A percentile compares a stretch with the other conserved stretches of the same genome.
phyloP scores from a whole-genome alignment of 2,113 vertebrate species.

The Jacana jacana region DNA sequence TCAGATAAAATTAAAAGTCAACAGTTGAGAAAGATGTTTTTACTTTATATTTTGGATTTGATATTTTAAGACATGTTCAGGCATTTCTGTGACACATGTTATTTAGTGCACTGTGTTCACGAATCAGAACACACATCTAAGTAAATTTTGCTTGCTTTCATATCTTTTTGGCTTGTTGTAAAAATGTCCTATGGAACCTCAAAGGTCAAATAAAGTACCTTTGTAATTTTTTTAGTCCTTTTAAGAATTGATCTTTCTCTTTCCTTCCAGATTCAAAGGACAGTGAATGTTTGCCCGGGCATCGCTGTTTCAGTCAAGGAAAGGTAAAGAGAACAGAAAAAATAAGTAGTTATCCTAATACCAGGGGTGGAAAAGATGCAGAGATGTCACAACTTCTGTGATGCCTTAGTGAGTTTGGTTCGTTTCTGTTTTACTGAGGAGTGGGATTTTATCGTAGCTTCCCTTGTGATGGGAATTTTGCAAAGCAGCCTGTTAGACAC shows the following conservation, averaged over 20 bases:
- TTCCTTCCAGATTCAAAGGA: neutral
- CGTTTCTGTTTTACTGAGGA: neutral
- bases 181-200: neutral
- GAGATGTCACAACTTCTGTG: neutral
- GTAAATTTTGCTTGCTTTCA: neutral
- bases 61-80: neutral
- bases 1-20: neutral
- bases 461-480: neutral
- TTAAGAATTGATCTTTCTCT: neutral
- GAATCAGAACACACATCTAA: neutral
- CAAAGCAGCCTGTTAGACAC: neutral
- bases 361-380: neutral
- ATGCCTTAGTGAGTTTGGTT: neutral
- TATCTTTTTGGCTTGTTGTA: neutral
- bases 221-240: neutral
- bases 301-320: neutral
- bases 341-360: neutral
- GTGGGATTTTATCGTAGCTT: neutral
- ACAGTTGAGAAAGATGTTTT: neutral
- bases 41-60: neutral
- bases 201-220: neutral
- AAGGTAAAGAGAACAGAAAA: neutral
- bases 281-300: neutral
- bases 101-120: neutral
- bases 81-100: neutral